phyloP scores from a whole-genome alignment of 1,140 invertebrate genomes.

The Listronotus bonariensis region DNA sequence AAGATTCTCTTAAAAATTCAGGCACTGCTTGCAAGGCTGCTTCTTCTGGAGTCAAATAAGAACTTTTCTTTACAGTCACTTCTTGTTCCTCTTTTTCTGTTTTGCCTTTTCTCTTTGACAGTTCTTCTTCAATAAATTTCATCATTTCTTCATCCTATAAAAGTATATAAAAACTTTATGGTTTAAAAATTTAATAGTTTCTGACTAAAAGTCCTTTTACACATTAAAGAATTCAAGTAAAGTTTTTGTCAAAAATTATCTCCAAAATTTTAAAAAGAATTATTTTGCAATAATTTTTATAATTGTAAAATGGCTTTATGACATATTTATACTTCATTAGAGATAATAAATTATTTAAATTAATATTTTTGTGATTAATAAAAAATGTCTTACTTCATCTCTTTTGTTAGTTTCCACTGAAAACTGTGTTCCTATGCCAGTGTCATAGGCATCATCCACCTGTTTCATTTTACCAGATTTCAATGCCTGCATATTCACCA shows the following conservation, averaged over 20 bases:
- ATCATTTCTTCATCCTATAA: slow-evolving; percentile 93
- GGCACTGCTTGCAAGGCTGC: slow-evolving; percentile 84
- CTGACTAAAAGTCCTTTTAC: too few species aligned
- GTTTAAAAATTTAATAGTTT: too few species aligned
- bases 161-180: too few species aligned
- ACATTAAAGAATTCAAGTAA: too few species aligned
- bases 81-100: slow-evolving; percentile 51
- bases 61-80: slow-evolving; percentile 56
- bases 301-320: too few species aligned
- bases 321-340: too few species aligned
- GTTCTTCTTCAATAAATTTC: slow-evolving; percentile 95
- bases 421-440: slow-evolving; percentile 94
- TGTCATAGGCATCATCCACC: slow-evolving; percentile 83
- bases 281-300: too few species aligned
- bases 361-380: too few species aligned
- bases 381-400: slow-evolving; percentile 69
- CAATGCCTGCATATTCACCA: slow-evolving; percentile 88
- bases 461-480: slow-evolving; percentile 78
- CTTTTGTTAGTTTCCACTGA: slow-evolving; percentile 97
- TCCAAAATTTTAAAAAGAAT: too few species aligned
- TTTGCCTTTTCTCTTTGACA: slow-evolving; percentile 83
- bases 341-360: too few species aligned
- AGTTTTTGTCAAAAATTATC: too few species aligned
- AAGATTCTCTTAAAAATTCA: slow-evolving; percentile 82
- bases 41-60: slow-evolving; percentile 84